Conservation (phyloP, 2,113 vertebrate genomes). For the Siniperca knerii region DNA sequence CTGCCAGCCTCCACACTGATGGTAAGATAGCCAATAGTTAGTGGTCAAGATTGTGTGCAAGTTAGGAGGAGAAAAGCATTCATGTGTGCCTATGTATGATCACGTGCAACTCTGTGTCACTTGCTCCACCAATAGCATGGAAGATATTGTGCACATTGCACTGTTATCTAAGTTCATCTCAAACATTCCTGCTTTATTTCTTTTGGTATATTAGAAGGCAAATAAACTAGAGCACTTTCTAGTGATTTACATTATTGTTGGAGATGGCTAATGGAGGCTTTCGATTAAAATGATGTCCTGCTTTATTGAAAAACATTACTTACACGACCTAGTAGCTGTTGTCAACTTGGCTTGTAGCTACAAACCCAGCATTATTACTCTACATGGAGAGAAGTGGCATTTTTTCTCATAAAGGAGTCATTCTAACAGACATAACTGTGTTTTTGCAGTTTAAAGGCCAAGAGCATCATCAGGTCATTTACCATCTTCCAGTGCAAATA, state of each 20-base stretch:
- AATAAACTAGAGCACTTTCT: conserved; percentile 17
- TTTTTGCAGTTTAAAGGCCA: conserved; percentile 9
- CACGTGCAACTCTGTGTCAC: conserved; percentile 49
- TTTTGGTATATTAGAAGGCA: conserved; percentile 15
- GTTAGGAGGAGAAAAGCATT: conserved; percentile 58
- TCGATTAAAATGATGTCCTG: not conserved
- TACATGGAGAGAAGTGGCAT: not conserved
- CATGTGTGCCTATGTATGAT: conserved; percentile 37
- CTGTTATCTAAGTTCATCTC: conserved; percentile 60
- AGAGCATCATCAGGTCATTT: conserved; percentile 16
- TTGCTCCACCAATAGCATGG: conserved; percentile 52
- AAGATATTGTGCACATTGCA: conserved; percentile 54
- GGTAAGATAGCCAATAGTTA: conserved; percentile 83
- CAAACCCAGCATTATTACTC: not conserved
- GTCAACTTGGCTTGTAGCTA: not conserved
- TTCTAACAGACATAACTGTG: not conserved
- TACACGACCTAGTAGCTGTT: not conserved
- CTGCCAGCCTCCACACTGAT: conserved; percentile 86
- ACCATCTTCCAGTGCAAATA: not conserved
- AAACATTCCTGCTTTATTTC: conserved; percentile 53
- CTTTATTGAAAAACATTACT: conserved; percentile 3
- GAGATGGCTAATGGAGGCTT: conserved; percentile 6
- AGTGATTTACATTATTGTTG: not conserved
- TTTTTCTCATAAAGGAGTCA: not conserved
- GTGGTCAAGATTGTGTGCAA: conserved; percentile 49